A percentile compares a stretch with the other conserved stretches of the same genome.
These are phyloP conservation scores for Picus viridis DNA, from an alignment of 2,797 vertebrate genomes.

Conservation along the genomic window DNA sequence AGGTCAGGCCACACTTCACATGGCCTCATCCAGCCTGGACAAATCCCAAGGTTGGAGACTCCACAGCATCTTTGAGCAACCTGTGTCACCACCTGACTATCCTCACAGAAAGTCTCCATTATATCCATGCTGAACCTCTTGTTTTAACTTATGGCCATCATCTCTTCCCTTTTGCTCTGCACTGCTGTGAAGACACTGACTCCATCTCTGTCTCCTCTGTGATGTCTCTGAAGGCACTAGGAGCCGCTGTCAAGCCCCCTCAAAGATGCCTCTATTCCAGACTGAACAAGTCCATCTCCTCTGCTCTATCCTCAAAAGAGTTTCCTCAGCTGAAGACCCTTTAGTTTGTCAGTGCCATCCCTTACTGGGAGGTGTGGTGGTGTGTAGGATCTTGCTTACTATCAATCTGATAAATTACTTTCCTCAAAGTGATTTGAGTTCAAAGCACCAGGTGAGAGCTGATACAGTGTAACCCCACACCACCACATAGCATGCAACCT, in stretches of 20 bases:
- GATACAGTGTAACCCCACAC: background rate
- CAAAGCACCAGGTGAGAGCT: background rate
- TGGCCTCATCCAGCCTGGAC: background rate
- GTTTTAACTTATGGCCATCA: fast-evolving
- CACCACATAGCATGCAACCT: background rate
- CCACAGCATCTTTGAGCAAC: too few species aligned
- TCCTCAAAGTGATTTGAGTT: background rate
- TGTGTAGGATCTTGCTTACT: too few species aligned
- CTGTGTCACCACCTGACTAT: too few species aligned
- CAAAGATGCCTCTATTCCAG: background rate
- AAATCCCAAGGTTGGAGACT: too few species aligned
- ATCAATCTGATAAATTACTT: background rate
- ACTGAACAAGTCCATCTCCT: background rate
- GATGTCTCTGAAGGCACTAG: background rate
- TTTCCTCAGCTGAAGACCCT: background rate
- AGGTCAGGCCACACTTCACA: background rate
- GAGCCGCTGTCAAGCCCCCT: background rate
- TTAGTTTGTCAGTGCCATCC: background rate
- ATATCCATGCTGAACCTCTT: background rate
- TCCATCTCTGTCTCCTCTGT: background rate
- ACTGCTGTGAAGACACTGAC: background rate
- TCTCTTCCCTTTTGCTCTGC: background rate
- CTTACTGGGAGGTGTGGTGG: background rate
- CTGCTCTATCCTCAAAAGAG: background rate
- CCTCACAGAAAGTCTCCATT: background rate